Conservation (phyloP, 2,888 invertebrate species). For the Stegophylla sp. region DNA sequence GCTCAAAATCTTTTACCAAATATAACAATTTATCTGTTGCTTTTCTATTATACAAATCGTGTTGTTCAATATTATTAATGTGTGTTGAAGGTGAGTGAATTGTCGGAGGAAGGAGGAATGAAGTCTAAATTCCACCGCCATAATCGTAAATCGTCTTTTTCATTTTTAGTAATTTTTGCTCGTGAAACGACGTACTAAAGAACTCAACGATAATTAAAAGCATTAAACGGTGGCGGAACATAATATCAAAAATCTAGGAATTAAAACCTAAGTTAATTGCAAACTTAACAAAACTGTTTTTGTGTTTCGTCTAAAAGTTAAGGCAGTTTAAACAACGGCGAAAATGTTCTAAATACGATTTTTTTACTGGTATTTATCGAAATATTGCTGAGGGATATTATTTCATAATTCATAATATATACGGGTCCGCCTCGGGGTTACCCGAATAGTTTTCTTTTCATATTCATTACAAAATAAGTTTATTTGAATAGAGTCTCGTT, state of each 20-base stretch:
- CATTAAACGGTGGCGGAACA: not conserved
- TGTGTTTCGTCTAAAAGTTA: not conserved
- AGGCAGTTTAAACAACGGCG: not conserved
- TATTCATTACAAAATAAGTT: conserved; percentile 1
- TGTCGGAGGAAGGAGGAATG: too few species aligned
- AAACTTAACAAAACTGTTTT: not conserved
- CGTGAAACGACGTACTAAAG: too few species aligned
- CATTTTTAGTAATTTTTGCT: too few species aligned
- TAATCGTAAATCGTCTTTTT: too few species aligned
- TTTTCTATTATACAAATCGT: too few species aligned
- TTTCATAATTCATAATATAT: not conserved
- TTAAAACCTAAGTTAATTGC: conserved; percentile 3
- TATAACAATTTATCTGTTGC: too few species aligned
- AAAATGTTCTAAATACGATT: conserved; percentile 13
- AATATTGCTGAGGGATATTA: not conserved
- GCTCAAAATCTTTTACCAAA: too few species aligned
- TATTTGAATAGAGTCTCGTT: conserved; percentile 21
- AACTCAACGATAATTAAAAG: too few species aligned
- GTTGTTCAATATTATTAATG: too few species aligned
- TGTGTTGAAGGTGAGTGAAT: too few species aligned
- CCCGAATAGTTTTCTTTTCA: not conserved
- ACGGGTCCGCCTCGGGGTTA: not conserved
- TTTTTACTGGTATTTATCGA: not conserved
- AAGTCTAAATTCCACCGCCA: too few species aligned
- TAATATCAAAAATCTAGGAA: not conserved